Conservation (phyloP, 2,797 vertebrate genomes). For the Eurystomus glaucurus region DNA sequence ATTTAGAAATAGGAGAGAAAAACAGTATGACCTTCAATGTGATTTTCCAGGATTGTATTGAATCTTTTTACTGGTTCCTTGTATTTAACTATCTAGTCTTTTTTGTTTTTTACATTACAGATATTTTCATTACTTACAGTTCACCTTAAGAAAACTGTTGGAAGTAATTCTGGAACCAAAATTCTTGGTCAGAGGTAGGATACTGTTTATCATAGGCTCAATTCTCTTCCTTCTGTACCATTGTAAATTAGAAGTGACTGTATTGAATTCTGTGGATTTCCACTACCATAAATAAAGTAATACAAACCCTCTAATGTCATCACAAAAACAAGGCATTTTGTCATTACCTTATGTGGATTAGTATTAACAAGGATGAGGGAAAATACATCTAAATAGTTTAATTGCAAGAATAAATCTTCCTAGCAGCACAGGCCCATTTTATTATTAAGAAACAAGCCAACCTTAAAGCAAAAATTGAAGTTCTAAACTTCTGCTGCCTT, state of each 20-base stretch:
- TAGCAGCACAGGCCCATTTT: neutral
- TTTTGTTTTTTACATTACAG: neutral
- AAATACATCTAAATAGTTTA: neutral
- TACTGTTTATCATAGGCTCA: neutral
- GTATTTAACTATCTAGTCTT: neutral
- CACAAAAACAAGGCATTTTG: neutral
- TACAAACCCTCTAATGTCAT: neutral
- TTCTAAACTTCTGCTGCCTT: neutral
- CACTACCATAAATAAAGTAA: neutral
- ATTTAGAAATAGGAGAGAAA: neutral
- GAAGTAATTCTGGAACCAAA: neutral
- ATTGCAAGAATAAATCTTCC: neutral
- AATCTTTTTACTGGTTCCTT: neutral
- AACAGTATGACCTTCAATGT: neutral
- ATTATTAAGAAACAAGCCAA: neutral
- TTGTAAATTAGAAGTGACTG: neutral
- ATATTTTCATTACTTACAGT: neutral
- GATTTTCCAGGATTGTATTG: neutral
- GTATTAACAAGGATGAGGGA: neutral
- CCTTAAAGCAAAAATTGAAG: neutral
- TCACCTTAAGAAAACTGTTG: neutral
- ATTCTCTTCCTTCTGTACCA: neutral
- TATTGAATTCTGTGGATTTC: neutral
- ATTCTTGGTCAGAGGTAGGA: neutral
- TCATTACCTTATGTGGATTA: neutral